Evolutionary conservation across 2,888 invertebrate species (phyloP).

Genomic region (Watsonalla binaria): DNA sequence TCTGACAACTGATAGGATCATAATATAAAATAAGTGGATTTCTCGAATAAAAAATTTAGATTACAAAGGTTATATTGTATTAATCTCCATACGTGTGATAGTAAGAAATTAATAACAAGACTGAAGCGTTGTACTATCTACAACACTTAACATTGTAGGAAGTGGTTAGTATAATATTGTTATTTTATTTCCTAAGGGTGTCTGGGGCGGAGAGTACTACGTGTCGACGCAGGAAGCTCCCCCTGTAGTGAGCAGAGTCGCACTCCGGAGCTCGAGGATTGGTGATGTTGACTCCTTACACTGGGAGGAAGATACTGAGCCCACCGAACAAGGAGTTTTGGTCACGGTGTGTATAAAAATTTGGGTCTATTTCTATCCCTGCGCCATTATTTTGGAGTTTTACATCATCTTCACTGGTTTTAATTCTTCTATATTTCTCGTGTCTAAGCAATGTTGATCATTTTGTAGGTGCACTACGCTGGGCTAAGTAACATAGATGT

Average conservation of each 20-base stretch:
- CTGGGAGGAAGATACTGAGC: slow-evolving; percentile 26
- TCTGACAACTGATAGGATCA: no score
- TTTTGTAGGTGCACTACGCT: slow-evolving; percentile 36
- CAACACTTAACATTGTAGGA: no score
- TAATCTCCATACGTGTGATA: no score
- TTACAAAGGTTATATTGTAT: no score
- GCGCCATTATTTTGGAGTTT: no score
- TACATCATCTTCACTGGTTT: no score
- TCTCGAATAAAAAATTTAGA: background rate
- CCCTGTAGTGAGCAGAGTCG: slow-evolving; percentile 1
- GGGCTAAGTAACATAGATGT: slow-evolving; percentile 34
- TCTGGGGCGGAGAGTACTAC: slow-evolving; percentile 36
- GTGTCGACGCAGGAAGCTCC: slow-evolving; percentile 17
- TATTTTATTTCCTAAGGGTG: slow-evolving; percentile 17
- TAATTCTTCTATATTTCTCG: background rate
- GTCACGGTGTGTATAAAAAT: slow-evolving; percentile 1
- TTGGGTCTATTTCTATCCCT: slow-evolving; percentile 3
- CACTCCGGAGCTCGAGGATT: slow-evolving; percentile 17
- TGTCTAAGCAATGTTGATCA: background rate
- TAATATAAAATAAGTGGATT: no score
- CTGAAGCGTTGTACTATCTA: no score
- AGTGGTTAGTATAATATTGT: slow-evolving; percentile 11
- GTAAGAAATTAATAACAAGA: no score
- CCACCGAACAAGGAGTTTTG: slow-evolving; percentile 9
- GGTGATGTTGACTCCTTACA: slow-evolving; percentile 26